Conservation (phyloP, 1,140 invertebrate species). For the Hylaeus anthracinus region DNA sequence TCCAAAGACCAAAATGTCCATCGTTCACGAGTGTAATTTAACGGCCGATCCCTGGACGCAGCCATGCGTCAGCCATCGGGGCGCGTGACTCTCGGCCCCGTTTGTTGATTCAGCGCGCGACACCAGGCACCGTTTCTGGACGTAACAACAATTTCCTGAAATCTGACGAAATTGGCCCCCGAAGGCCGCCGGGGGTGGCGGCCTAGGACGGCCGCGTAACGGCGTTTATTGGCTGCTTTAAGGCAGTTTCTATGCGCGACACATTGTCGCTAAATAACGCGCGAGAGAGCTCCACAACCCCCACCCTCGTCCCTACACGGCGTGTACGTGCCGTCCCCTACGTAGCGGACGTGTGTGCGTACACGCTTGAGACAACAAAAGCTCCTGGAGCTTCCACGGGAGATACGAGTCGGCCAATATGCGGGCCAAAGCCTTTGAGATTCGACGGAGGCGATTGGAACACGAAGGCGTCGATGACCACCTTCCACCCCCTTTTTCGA, state of each 20-base stretch:
- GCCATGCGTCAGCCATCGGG: conserved; percentile 19
- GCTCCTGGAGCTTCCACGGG: conserved; percentile 37
- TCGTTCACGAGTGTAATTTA: no score
- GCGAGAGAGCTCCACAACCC: conserved; percentile 35
- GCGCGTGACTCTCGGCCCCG: conserved; percentile 29
- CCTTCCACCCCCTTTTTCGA: background rate
- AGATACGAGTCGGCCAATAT: conserved; percentile 62
- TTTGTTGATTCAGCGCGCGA: conserved; percentile 76
- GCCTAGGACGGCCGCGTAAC: conserved; percentile 66
- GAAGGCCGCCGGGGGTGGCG: conserved; percentile 41
- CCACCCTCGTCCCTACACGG: conserved; percentile 13
- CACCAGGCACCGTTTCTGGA: conserved; percentile 72
- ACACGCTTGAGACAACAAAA: conserved; percentile 39
- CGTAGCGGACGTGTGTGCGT: background rate
- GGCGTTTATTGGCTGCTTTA: conserved; percentile 81
- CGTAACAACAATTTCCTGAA: conserved; percentile 79
- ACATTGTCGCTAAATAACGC: conserved; percentile 80
- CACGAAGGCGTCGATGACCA: conserved; percentile 38
- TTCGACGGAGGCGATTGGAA: conserved; percentile 52
- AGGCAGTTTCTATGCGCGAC: conserved; percentile 81
- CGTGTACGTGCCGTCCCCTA: conserved; percentile 40
- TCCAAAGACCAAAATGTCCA: no score
- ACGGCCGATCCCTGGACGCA: no score
- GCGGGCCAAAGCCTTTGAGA: conserved; percentile 68
- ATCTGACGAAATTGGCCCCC: conserved; percentile 78